These are phyloP conservation scores for Seira sanloemensis DNA, from an alignment of 2,888 invertebrate genomes.

Conservation along the genomic window DNA sequence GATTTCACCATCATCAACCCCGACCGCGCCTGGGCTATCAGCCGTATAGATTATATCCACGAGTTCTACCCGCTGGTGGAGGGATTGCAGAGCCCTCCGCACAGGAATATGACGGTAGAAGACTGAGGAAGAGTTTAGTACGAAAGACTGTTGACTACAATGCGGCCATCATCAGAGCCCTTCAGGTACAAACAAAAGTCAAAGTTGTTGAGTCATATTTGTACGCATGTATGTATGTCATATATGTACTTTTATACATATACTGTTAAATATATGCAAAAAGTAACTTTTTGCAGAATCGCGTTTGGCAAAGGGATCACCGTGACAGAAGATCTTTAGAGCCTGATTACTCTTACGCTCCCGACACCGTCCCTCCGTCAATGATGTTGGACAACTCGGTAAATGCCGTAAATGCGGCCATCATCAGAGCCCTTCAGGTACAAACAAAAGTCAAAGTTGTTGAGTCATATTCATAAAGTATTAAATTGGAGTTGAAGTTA, in stretches of 20 bases:
- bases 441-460: no score
- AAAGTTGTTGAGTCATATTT: no score
- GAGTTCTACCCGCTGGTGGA: slow-evolving; percentile 73
- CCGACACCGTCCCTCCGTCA: slow-evolving; percentile 95
- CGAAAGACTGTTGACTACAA: slow-evolving; percentile 99
- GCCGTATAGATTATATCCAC: slow-evolving; percentile 77
- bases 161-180: slow-evolving; percentile 92
- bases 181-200: slow-evolving; percentile 88
- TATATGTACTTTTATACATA: no score
- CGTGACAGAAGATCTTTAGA: slow-evolving; percentile 92
- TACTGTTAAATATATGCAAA: no score
- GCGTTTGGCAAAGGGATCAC: slow-evolving; percentile 96
- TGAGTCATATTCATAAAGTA: no score
- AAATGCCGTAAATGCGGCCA: slow-evolving; percentile 96
- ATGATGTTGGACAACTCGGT: slow-evolving; percentile 95
- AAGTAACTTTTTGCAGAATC: slow-evolving; percentile 83
- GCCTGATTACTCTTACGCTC: slow-evolving; percentile 96
- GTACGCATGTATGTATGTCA: no score
- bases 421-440: slow-evolving; percentile 94
- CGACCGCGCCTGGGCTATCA: slow-evolving; percentile 75
- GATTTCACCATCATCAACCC: slow-evolving; percentile 46
- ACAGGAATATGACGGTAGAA: slow-evolving; percentile 94
- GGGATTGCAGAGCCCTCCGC: slow-evolving; percentile 58
- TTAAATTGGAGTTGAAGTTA: no score
- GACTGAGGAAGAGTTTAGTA: slow-evolving; percentile 96